Evolutionary conservation across 2,113 vertebrate species (phyloP).

Genomic region (Butorides virescens): DNA sequence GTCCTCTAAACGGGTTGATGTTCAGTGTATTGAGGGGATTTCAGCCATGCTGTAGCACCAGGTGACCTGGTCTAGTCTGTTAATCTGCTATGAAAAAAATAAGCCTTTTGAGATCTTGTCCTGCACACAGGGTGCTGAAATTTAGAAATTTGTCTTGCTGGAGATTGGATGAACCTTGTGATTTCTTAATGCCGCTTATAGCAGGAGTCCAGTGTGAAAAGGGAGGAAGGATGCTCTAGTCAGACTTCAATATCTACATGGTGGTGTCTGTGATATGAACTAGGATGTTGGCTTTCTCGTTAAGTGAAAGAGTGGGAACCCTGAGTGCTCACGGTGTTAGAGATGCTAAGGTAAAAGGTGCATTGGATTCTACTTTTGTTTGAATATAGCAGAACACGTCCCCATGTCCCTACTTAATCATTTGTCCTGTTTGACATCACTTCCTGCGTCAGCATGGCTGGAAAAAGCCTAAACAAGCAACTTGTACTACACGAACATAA

Average conservation of each 20-base stretch:
- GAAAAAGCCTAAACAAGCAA: slow-evolving; percentile 30
- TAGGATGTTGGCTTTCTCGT: not conserved
- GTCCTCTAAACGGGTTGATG: not conserved
- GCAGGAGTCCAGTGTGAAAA: not conserved
- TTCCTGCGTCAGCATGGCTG: slow-evolving; percentile 37
- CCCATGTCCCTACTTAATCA: not conserved
- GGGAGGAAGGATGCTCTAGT: not conserved
- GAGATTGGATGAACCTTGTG: not conserved
- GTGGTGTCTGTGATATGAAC: not conserved
- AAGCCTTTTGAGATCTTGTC: not conserved
- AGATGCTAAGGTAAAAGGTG: not conserved
- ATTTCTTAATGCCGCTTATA: not conserved
- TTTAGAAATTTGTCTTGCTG: not conserved
- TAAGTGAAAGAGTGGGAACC: not conserved
- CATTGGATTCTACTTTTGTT: not conserved
- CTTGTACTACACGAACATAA: slow-evolving; percentile 5
- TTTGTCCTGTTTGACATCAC: slow-evolving; percentile 24
- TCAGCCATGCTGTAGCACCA: not conserved
- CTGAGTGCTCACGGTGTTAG: not conserved
- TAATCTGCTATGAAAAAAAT: not conserved
- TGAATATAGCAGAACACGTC: not conserved
- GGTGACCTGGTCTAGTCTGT: not conserved
- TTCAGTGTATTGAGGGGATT: not conserved
- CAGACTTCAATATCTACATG: not conserved
- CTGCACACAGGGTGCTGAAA: not conserved